A percentile compares a stretch with the other conserved stretches of the same genome.
phyloP scores from a whole-genome alignment of 2,888 invertebrate species.

The Lapara coniferarum region DNA sequence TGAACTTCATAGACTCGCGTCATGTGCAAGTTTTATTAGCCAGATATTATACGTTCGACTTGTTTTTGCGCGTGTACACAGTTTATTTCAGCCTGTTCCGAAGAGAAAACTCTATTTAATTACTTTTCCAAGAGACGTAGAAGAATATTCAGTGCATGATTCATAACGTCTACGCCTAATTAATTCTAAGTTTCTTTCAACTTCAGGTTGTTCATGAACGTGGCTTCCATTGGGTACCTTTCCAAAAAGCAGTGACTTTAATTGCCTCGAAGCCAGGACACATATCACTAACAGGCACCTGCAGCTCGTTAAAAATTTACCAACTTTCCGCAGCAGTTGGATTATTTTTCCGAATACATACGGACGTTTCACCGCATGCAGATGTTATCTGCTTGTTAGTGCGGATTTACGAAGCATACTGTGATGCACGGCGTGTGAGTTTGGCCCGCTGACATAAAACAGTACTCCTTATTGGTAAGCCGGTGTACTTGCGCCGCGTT shows the following conservation, averaged over 20 bases:
- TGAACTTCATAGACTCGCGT: neutral
- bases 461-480: conserved; percentile 4
- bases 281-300: neutral
- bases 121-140: too few species aligned
- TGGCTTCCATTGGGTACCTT: neutral
- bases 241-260: neutral
- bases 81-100: neutral
- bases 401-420: conserved; percentile 12
- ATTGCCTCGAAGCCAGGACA: neutral
- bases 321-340: conserved; percentile 1
- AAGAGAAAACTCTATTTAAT: too few species aligned
- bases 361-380: conserved; percentile 15
- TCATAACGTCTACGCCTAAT: too few species aligned
- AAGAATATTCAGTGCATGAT: too few species aligned
- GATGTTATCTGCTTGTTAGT: conserved; percentile 22
- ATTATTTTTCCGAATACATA: conserved; percentile 20
- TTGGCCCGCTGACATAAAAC: neutral
- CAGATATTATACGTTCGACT: neutral
- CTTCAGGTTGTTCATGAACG: neutral
- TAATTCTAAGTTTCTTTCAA: neutral
- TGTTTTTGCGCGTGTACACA: neutral
- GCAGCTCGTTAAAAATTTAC: conserved; percentile 6
- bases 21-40: conserved; percentile 13
- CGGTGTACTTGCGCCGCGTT: neutral
- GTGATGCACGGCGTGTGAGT: conserved; percentile 2